phyloP scores from a whole-genome alignment of 2,888 invertebrate species.

The Lasioglossum calceatum region DNA sequence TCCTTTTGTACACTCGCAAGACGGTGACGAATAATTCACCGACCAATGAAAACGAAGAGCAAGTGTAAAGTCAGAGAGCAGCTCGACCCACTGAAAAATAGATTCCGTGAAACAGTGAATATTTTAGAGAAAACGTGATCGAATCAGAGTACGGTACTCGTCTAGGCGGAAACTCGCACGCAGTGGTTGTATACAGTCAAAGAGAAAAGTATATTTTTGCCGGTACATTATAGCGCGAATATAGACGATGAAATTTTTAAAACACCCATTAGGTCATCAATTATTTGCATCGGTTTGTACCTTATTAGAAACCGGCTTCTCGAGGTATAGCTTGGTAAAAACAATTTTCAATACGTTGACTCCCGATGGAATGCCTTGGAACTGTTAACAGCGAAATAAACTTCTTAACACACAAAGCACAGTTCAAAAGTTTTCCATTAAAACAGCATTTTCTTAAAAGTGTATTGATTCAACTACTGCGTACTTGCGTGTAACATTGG shows the following conservation, averaged over 20 bases:
- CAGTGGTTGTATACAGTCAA: not conserved
- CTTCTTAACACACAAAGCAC: not conserved
- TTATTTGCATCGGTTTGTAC: not conserved
- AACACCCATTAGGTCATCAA: not conserved
- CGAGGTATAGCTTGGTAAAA: not conserved
- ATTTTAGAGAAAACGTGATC: slow-evolving; percentile 6
- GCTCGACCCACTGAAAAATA: not conserved
- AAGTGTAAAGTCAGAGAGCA: not conserved
- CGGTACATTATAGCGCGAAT: not conserved
- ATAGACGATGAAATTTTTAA: not conserved
- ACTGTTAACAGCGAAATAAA: not conserved
- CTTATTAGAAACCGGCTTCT: not conserved
- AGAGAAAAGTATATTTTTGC: not conserved
- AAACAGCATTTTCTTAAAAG: not conserved
- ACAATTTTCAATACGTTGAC: not conserved
- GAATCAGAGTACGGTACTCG: slow-evolving; percentile 2
- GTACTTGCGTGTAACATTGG: not conserved
- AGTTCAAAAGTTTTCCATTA: not conserved
- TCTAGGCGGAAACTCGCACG: not conserved
- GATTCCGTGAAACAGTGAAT: not conserved
- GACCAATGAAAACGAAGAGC: not conserved
- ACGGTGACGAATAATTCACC: slow-evolving; percentile 11
- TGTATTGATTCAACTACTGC: not conserved
- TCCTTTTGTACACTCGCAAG: not conserved
- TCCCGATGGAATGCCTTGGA: not conserved